Evolutionary conservation across 2,888 invertebrate species (phyloP).

Genomic region (Noctua janthe): DNA sequence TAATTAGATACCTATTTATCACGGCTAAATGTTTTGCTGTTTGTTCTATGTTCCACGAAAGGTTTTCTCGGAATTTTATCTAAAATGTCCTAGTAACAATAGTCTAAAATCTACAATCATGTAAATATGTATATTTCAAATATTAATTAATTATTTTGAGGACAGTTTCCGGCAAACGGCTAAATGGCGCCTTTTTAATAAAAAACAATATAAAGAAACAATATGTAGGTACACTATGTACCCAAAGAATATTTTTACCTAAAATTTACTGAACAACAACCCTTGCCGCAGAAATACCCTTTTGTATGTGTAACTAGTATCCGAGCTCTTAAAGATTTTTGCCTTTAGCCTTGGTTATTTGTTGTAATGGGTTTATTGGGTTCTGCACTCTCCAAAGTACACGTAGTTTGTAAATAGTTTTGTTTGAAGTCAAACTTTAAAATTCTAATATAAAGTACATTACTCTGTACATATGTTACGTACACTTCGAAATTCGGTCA

Average conservation of each 20-base stretch:
- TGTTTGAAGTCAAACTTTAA: neutral
- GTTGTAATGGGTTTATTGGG: neutral
- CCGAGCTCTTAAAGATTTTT: neutral
- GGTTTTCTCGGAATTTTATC: neutral
- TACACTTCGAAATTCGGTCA: neutral
- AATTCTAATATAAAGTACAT: neutral
- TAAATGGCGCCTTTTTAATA: neutral
- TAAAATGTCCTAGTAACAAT: neutral
- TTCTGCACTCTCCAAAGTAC: slow-evolving; percentile 1
- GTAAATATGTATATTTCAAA: slow-evolving; percentile 22
- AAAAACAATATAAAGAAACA: neutral
- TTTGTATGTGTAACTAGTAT: slow-evolving; percentile 34
- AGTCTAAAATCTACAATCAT: slow-evolving; percentile 27
- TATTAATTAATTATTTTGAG: slow-evolving; percentile 26
- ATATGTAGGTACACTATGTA: neutral
- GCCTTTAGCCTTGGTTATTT: slow-evolving; percentile 15
- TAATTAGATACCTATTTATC: neutral
- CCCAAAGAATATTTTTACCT: neutral
- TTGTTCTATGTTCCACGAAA: slow-evolving; percentile 2
- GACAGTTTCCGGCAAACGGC: neutral
- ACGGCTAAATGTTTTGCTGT: slow-evolving; percentile 3
- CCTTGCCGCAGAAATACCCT: slow-evolving; percentile 13
- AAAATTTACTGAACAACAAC: slow-evolving; percentile 15
- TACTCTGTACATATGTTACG: neutral
- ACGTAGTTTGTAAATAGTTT: neutral